Evolutionary conservation across 2,113 vertebrate species (phyloP), one percentile per base, ranked within the genome.

Genomic region (Lepidiolamprologus cunningtoni): DNA sequence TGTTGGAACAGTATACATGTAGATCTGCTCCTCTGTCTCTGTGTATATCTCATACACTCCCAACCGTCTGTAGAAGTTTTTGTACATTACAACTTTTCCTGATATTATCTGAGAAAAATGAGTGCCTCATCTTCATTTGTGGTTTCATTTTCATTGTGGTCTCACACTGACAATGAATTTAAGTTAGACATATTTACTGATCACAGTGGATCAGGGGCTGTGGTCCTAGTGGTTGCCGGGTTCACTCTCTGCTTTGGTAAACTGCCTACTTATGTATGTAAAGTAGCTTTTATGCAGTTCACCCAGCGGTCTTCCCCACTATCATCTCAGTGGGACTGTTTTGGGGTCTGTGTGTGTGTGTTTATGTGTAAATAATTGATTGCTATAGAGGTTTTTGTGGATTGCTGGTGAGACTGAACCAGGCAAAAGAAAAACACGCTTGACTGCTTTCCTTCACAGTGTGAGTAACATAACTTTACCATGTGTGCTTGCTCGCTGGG

Each of bases 201-300:
- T 87, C 83, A 86, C 71, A 55, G 71, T 16, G 17, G 90, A 83
- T 91, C 87, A 26, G 85, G 16, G 45, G 17, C 71, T 82, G 81
- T 47, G 79, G 82, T 87, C 45, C 10, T 4, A 21, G 81, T 19
- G 57, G 88, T 73, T 83, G 58, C 42, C 2, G 14, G 71, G 82
- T 85, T 89, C 78, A 55, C 80, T 57, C 82, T 23, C 71, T 28
- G 63, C 76, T 89, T 87, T 81, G 80, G 52, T 92, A 84, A 92
- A 84, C 81, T 52, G 79, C 87, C 82, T 92, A 31, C 57, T 92
- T 89, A 73, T 80, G 87, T 57, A 92, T 93, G 80, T 83, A 87
- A 95, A 95, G 89, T 92, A 91, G 88, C 78, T 94, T 93, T 94
- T 83, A 92, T 89, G 89, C 88, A 89, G 76, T 87, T 91, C 86